These are phyloP conservation scores for Melanocharis versteri DNA, from an alignment of 2,113 vertebrate genomes.

Conservation along the genomic window DNA sequence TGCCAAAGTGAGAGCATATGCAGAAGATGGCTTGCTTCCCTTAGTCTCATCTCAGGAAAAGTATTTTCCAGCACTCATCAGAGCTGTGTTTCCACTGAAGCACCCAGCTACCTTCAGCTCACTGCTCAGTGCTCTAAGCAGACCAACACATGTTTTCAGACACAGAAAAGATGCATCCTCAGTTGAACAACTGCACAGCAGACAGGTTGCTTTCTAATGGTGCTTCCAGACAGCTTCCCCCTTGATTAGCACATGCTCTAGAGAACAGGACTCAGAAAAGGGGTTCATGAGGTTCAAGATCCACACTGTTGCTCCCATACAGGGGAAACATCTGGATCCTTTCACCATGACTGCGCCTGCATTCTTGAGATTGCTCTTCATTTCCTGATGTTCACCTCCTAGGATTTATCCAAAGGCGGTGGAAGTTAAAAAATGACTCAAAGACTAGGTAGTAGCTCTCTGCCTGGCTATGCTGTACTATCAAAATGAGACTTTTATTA, in stretches of 20 bases:
- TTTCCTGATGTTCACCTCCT: not conserved
- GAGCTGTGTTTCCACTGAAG: not conserved
- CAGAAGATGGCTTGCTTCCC: not conserved
- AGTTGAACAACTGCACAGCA: not conserved
- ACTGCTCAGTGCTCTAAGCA: not conserved
- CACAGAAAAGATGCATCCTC: not conserved
- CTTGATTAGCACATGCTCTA: not conserved
- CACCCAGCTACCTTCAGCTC: not conserved
- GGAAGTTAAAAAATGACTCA: not conserved
- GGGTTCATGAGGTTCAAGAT: not conserved
- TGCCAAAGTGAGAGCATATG: not conserved
- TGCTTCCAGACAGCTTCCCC: not conserved
- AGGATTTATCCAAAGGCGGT: not conserved
- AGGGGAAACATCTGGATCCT: not conserved
- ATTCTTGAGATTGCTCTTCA: not conserved
- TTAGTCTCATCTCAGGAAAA: not conserved
- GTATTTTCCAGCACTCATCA: not conserved
- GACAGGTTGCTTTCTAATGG: not conserved
- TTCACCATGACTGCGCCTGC: fast-evolving
- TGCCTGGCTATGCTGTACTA: not conserved
- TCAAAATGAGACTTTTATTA: not conserved
- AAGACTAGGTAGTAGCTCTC: not conserved
- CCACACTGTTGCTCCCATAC: not conserved
- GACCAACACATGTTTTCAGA: not conserved
- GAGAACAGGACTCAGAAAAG: not conserved